Evolutionary conservation across 2,113 vertebrate species (phyloP).

Genomic region (Indicator indicator): DNA sequence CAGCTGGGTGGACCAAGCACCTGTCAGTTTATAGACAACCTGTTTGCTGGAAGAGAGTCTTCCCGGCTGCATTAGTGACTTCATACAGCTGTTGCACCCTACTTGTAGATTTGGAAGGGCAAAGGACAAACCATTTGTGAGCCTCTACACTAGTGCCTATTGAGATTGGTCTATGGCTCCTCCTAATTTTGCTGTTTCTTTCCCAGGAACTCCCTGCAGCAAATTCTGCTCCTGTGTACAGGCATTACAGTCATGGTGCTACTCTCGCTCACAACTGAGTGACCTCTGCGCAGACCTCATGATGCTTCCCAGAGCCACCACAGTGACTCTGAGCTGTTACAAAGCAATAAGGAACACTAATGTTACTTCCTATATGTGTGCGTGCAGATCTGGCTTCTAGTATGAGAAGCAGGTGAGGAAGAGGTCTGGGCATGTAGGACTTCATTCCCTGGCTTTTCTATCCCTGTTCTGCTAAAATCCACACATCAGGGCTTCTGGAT

Average conservation of each 20-base stretch:
- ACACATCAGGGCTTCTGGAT: constrained; percentile 34
- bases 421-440: constrained; percentile 44
- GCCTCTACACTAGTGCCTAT: neutral
- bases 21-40: neutral
- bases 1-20: neutral
- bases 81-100: neutral
- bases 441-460: constrained; percentile 50
- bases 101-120: neutral
- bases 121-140: neutral
- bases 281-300: constrained; percentile 50
- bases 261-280: constrained; percentile 83
- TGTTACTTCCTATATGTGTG: constrained; percentile 31
- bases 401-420: constrained; percentile 51
- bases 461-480: constrained; percentile 51
- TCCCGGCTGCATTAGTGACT: neutral
- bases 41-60: neutral
- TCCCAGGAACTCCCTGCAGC: constrained; percentile 87
- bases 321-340: constrained; percentile 52
- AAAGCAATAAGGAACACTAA: constrained; percentile 72
- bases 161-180: neutral
- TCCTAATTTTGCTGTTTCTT: constrained; percentile 29
- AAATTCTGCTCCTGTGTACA: constrained; percentile 87
- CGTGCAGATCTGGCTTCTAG: constrained; percentile 53
- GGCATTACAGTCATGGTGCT: constrained; percentile 92
- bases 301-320: constrained; percentile 50